A percentile compares a stretch with the other conserved stretches of the same genome.
Evolutionary conservation across 2,888 invertebrate species (phyloP).

Genomic region (Conomelus anceps): DNA sequence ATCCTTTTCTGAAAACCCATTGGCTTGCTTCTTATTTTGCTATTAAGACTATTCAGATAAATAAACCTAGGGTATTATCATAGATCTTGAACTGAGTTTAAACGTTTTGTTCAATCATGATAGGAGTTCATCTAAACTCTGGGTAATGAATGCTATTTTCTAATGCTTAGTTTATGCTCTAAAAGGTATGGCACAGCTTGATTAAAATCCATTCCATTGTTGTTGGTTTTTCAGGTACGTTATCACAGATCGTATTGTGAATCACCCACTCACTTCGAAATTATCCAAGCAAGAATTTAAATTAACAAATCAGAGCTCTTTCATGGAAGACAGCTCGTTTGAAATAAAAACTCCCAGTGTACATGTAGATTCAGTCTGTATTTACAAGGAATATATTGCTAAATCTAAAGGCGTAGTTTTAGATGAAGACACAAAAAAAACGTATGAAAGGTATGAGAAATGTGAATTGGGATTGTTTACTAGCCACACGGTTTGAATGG

Average conservation of each 20-base stretch:
- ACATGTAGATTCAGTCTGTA: conserved; percentile 52
- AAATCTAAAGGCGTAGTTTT: conserved; percentile 17
- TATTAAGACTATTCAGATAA: no score
- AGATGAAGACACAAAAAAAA: neutral
- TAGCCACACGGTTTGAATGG: neutral
- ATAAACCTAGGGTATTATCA: no score
- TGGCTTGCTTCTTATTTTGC: no score
- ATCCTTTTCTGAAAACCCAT: no score
- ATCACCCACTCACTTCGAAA: conserved; percentile 47
- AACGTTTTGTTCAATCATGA: no score
- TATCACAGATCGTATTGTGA: conserved; percentile 57
- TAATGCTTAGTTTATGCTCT: no score
- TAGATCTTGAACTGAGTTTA: no score
- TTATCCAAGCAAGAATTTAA: conserved; percentile 51
- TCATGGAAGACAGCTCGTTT: conserved; percentile 56
- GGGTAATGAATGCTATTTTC: neutral
- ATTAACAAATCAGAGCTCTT: conserved; percentile 47
- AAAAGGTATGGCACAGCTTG: no score
- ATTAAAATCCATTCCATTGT: conserved; percentile 15
- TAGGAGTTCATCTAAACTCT: no score
- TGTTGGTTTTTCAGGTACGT: conserved; percentile 51
- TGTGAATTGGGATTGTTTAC: conserved; percentile 19
- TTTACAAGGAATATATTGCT: conserved; percentile 61
- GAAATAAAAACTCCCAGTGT: conserved; percentile 62
- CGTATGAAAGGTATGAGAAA: conserved; percentile 20